These are phyloP conservation scores for Augochlora pura DNA, from an alignment of 1,140 invertebrate species.

Conservation along the genomic window DNA sequence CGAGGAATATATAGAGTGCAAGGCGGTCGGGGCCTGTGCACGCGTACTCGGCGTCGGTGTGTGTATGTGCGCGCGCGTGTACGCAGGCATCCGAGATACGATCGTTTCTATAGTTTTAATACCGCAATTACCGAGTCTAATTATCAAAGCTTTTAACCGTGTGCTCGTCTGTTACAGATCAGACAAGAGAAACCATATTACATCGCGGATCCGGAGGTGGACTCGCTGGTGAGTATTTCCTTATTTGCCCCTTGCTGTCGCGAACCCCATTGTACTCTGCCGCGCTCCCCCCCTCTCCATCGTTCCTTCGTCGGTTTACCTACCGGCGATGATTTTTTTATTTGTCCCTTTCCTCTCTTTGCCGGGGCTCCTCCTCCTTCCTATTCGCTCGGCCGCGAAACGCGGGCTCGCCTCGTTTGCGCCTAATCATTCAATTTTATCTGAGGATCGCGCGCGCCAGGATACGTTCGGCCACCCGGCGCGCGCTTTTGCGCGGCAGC, in stretches of 20 bases:
- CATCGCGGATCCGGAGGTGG: constrained; percentile 98
- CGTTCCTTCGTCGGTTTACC: neutral
- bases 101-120: constrained; percentile 71
- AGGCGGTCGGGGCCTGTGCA: too few species aligned
- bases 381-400: neutral
- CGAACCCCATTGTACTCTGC: neutral
- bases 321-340: too few species aligned
- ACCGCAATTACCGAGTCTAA: constrained; percentile 73
- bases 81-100: constrained; percentile 48
- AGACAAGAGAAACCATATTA: constrained; percentile 99
- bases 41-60: neutral
- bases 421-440: constrained; percentile 53
- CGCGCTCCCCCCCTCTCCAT: neutral
- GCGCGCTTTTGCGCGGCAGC: neutral
- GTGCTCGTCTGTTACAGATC: constrained; percentile 90
- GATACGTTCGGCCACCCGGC: constrained; percentile 38
- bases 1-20: neutral
- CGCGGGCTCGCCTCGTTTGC: constrained; percentile 11
- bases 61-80: neutral
- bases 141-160: constrained; percentile 71
- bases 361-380: neutral
- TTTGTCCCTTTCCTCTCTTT: neutral
- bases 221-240: constrained; percentile 95
- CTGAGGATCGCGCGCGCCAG: constrained; percentile 38
- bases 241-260: constrained; percentile 6